A percentile compares a stretch with the other conserved stretches of the same genome.
Evolutionary conservation across 2,113 vertebrate genomes (phyloP).

Genomic region (Podarcis muralis): DNA sequence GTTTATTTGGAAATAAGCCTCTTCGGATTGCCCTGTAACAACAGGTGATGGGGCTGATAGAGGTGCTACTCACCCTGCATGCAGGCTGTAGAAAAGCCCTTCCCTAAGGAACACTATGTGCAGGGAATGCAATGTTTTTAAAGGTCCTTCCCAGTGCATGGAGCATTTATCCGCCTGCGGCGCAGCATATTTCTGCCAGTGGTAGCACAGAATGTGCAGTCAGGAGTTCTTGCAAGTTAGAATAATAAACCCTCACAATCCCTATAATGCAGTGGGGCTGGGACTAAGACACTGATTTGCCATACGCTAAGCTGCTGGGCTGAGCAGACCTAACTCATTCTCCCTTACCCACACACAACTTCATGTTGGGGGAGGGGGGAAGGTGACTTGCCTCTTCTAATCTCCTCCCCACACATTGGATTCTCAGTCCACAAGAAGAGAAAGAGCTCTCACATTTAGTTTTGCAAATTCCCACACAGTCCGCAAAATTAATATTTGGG

Average conservation of each 20-base stretch:
- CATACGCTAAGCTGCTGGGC: not conserved
- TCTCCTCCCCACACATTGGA: not conserved
- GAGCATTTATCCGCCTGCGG: not conserved
- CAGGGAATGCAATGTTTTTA: not conserved
- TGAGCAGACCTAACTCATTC: not conserved
- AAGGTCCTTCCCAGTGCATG: not conserved
- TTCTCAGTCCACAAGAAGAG: no score
- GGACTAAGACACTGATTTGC: not conserved
- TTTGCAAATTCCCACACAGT: not conserved
- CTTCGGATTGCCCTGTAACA: not conserved
- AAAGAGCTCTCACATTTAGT: not conserved
- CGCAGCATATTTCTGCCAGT: not conserved
- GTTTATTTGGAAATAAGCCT: no score
- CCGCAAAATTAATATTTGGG: not conserved
- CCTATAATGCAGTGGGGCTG: no score
- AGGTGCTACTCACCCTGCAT: not conserved
- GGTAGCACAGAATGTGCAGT: no score
- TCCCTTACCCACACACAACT: not conserved
- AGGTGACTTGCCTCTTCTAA: not conserved
- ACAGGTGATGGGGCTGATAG: not conserved
- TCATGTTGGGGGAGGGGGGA: rapidly evolving
- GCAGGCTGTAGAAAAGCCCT: not conserved
- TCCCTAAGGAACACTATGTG: no score
- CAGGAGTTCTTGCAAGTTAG: not conserved
- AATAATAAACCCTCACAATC: not conserved